Base-by-base conservation (phyloP, 1,140 invertebrate species). In the Eumeta japonica region DNA sequence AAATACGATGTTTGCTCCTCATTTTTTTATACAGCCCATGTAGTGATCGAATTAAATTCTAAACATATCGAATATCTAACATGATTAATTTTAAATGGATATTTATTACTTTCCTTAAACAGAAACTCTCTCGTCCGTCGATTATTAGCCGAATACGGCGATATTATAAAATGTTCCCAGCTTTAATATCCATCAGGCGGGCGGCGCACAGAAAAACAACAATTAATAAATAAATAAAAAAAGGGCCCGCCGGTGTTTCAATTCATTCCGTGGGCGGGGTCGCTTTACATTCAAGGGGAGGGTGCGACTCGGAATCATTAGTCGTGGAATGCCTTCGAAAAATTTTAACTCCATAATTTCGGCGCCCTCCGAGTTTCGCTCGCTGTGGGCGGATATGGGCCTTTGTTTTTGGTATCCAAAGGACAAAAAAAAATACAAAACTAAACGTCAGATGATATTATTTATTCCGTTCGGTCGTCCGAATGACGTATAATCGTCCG, bases 241-340 rank as follows among this genome's bases (percentile, higher is more conserved):
- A 57, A 58, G 18, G 36, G 37, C 37, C 34, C 38, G 52, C 36
- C 62, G 58, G 63, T 70, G 63, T 72, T 72, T 73, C 68, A 73
- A 73, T 70, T 67, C 64, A 68, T 67, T 68, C 54, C 31, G 37
- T 50, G 55, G 65, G 68, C 65, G 65, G 62, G 46, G 61, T 59
- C 56, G 56, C 55, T 70, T 72, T 68, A 68, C 61, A 70, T 70
- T 73, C 64, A 70, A 62, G 65, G 68, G 68, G 68, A 67, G 65
- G 68, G 37, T 65, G 62, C 58, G 39, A 60, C 40, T 68, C 59
- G 48, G 63, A 73, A 70, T 72, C 67, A 72, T 73, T 73, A 73
- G 65, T 52, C 50, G 45, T 46, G 61, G 62, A 70, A 70, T 73
- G 63, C 52, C 41, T 62, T 24, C 52, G 45, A 48, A 61, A 68